Conservation (phyloP, 2,113 vertebrate species). For the Fulmarus glacialis region DNA sequence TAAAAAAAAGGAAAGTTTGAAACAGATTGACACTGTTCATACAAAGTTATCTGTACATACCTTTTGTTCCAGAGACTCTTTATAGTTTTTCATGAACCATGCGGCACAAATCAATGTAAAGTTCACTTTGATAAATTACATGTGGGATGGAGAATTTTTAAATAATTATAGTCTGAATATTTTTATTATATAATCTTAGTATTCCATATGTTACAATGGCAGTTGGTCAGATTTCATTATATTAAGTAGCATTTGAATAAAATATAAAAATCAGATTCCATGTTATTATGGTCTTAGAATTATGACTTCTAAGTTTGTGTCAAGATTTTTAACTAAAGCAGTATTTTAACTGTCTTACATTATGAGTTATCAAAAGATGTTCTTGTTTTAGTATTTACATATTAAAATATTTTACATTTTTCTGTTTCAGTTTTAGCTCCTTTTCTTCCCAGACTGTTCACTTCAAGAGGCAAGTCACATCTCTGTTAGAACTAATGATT, state of each 20-base stretch:
- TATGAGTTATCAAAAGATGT: background rate
- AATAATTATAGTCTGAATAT: constrained; percentile 41
- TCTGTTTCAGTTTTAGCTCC: constrained; percentile 85
- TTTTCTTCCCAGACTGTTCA: constrained; percentile 89
- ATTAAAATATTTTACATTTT: constrained; percentile 66
- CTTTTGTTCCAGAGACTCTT: constrained; percentile 50
- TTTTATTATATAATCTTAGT: constrained; percentile 43
- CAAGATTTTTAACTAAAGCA: constrained; percentile 10
- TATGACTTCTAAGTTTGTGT: background rate
- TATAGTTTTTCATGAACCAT: constrained; percentile 61
- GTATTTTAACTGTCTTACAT: constrained; percentile 4
- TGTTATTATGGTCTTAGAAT: constrained; percentile 38
- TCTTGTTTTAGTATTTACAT: constrained; percentile 1
- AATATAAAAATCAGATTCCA: constrained; percentile 33
- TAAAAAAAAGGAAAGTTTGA: background rate
- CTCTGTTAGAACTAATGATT: constrained; percentile 66
- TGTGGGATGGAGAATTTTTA: constrained; percentile 44
- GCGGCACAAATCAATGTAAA: constrained; percentile 62
- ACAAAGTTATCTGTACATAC: constrained; percentile 28
- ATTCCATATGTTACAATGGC: constrained; percentile 35
- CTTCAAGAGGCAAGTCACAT: constrained; percentile 91
- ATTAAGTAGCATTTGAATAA: constrained; percentile 43
- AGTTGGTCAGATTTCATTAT: constrained; percentile 28
- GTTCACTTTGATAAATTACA: constrained; percentile 50
- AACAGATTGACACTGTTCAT: constrained; percentile 21